phyloP scores from a whole-genome alignment of 2,888 invertebrate species.

The Diaperis boleti region DNA sequence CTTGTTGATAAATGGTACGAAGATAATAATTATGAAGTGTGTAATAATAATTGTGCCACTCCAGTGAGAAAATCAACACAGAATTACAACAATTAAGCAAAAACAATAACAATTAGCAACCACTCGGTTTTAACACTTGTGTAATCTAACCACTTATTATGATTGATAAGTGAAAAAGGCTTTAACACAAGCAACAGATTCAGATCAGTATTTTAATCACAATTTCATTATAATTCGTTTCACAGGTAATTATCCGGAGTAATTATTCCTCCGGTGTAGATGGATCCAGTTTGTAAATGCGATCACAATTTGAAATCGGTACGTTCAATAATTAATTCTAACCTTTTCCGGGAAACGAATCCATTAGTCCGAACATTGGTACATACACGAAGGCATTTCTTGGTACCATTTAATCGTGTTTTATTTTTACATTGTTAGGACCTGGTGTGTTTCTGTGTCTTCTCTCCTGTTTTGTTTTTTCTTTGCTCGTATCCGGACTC shows the following conservation, averaged over 20 bases:
- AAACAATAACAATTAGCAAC: conserved; percentile 4
- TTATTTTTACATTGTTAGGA: conserved; percentile 63
- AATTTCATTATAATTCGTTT: conserved; percentile 7
- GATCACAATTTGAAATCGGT: conserved; percentile 4
- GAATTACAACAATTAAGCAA: neutral
- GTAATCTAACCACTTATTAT: conserved; percentile 1
- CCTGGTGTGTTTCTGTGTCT: conserved; percentile 57
- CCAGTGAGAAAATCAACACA: neutral
- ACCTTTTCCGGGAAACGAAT: conserved; percentile 54
- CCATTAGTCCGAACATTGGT: conserved; percentile 60
- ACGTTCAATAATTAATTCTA: conserved; percentile 34
- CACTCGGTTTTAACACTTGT: neutral
- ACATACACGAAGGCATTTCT: conserved; percentile 59
- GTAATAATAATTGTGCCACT: neutral
- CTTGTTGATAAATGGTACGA: neutral
- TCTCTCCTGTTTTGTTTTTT: conserved; percentile 50
- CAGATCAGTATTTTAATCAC: conserved; percentile 8
- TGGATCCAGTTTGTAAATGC: conserved; percentile 5
- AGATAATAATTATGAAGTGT: neutral
- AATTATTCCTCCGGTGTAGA: neutral
- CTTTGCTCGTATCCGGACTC: conserved; percentile 56
- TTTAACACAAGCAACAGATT: conserved; percentile 1
- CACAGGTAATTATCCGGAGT: conserved; percentile 4
- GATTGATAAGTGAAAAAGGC: conserved; percentile 3
- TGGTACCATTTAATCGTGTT: conserved; percentile 60